These are phyloP conservation scores for Esperia sulphurella DNA, from an alignment of 2,888 invertebrate genomes.

Conservation along the genomic window DNA sequence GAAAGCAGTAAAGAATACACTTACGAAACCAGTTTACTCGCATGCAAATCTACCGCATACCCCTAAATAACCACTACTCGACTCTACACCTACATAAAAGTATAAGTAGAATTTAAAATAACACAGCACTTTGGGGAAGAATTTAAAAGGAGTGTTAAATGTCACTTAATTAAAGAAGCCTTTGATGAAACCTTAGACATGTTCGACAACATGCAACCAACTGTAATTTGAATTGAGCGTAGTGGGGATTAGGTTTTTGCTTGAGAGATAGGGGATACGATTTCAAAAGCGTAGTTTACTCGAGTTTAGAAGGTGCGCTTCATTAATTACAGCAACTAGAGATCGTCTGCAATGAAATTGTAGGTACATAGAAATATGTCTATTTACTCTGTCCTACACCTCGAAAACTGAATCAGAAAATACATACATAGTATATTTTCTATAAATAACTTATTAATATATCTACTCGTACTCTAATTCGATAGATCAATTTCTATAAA, in stretches of 20 bases:
- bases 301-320: too few relatives aligned
- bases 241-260: not conserved
- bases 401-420: too few relatives aligned
- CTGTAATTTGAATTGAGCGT: constrained; percentile 29
- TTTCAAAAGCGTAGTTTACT: too few relatives aligned
- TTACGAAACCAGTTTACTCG: constrained; percentile 39
- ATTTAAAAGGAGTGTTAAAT: constrained; percentile 45
- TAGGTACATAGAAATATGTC: too few relatives aligned
- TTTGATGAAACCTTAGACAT: constrained; percentile 55
- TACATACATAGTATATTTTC: too few relatives aligned
- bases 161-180: constrained; percentile 69
- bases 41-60: constrained; percentile 38
- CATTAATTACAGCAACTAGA: not conserved
- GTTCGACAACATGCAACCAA: constrained; percentile 30
- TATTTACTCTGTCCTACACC: too few relatives aligned
- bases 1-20: constrained; percentile 24
- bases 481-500: too few relatives aligned
- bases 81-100: constrained; percentile 28
- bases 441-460: too few relatives aligned
- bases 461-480: too few relatives aligned
- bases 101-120: constrained; percentile 35
- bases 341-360: not conserved
- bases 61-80: constrained; percentile 23
- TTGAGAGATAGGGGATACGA: too few relatives aligned
- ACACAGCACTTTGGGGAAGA: constrained; percentile 19